Base-by-base conservation (phyloP, 2,113 vertebrate species). In the Elephas maximus region DNA sequence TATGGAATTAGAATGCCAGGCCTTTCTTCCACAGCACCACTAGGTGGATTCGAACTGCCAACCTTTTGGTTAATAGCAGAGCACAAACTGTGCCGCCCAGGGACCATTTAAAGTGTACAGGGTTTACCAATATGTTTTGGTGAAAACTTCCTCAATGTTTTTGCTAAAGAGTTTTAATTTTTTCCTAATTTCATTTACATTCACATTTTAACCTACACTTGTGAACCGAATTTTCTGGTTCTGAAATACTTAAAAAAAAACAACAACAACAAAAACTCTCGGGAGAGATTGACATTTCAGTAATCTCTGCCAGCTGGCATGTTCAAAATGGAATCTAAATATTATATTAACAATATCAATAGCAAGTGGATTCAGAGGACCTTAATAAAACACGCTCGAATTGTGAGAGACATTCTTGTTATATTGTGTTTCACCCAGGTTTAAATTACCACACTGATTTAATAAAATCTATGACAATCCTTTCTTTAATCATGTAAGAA, bases 251-350 rank as follows among this genome's bases (percentile, higher is more conserved):
- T 33, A 37, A 23, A n/a, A 14, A 37, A 74, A 45, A 71, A 62
- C 53, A 24, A 45, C 20, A 82, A 21, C 57, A 65, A 21, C 8
- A 28, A 69, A 12, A 20, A 71, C 79, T 87, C 95, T 87, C 2
- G 8, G 78, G 80, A 91, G 60, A 96, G 95, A 89, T 0, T 80
- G 97, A 91, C 93, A 94, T 89, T 77, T 85, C 62, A 30, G 37
- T 79, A 73, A 92, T 90, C 92, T 97, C 18, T 67, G 87, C 81
- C 92, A 97, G 87, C 23, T 48, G 92, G 95, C 76, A 63, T 23
- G 57, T 62, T 95, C 93, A 71, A 67, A 91, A 94, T 62, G 76
- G 79, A 95, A 86, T 93, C 95, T 95, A 94, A 97, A 95, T 91
- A 96, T 60, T 84, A 18, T 69, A 92, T 88, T 79, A 97, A 96